Evolutionary conservation across 2,113 vertebrate genomes (phyloP).

Genomic region (Fregata magnificens): DNA sequence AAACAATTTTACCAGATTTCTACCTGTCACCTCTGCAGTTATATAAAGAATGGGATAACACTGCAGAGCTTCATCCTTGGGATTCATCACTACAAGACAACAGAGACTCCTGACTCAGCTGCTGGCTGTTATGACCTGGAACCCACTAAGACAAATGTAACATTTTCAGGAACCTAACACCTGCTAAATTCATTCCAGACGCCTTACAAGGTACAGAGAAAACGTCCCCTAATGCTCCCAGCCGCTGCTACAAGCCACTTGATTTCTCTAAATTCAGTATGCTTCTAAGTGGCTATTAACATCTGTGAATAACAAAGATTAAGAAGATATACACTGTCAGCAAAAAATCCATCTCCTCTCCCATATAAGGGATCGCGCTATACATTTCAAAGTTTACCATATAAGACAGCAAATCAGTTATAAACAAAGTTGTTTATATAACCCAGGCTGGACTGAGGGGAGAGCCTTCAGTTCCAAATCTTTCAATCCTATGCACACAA

Average conservation of each 20-base stretch:
- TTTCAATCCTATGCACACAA: neutral
- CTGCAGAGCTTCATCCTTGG: neutral
- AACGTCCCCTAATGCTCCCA: neutral
- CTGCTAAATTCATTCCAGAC: neutral
- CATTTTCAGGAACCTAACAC: neutral
- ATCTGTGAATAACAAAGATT: neutral
- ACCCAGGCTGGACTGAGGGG: neutral
- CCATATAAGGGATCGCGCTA: neutral
- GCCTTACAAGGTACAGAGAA: neutral
- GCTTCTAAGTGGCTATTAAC: neutral
- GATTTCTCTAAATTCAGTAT: neutral
- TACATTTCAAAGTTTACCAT: neutral
- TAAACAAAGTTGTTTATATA: neutral
- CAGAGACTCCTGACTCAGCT: neutral
- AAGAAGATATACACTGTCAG: neutral
- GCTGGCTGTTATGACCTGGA: neutral
- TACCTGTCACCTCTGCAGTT: neutral
- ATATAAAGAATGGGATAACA: neutral
- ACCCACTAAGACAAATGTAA: neutral
- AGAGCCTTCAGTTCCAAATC: neutral
- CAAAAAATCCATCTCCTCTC: neutral
- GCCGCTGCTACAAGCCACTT: neutral
- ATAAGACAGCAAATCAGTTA: neutral
- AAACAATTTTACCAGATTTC: neutral
- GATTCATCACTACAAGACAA: neutral